Conservation (phyloP, 1,140 invertebrate species). For the Drosophila ambigua region DNA sequence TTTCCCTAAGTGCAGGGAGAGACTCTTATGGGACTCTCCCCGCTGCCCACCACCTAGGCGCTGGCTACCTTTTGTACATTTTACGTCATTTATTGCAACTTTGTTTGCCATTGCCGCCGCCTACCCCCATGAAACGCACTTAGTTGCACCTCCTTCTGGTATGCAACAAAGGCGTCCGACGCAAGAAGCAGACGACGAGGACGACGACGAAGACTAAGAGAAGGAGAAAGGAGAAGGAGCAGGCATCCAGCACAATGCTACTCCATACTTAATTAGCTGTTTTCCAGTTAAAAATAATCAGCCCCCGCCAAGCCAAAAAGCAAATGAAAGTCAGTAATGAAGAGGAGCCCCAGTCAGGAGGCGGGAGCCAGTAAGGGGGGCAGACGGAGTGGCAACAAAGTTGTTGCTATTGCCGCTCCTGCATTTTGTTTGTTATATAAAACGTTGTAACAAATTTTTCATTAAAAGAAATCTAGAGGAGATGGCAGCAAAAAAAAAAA, state of each 20-base stretch:
- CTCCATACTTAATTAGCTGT: constrained; percentile 83
- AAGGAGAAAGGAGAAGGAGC: not conserved
- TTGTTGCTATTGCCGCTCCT: constrained; percentile 66
- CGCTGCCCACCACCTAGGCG: not conserved
- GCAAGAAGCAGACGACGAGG: constrained; percentile 65
- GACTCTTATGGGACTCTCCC: not conserved
- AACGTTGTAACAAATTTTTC: constrained; percentile 79
- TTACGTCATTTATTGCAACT: constrained; percentile 81
- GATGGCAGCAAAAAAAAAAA: constrained; percentile 20
- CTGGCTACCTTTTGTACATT: constrained; percentile 58
- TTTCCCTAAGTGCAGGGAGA: constrained; percentile 10
- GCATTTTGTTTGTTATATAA: constrained; percentile 79
- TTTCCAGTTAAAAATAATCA: constrained; percentile 83
- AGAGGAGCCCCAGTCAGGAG: constrained; percentile 27
- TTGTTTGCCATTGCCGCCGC: constrained; percentile 56
- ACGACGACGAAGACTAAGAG: constrained; percentile 24
- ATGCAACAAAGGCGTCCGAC: constrained; percentile 52
- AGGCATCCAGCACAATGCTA: constrained; percentile 56
- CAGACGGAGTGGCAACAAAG: constrained; percentile 49
- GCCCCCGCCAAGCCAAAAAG: constrained; percentile 75
- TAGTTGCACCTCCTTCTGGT: constrained; percentile 58
- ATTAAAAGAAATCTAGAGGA: constrained; percentile 80
- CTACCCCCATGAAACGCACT: constrained; percentile 46
- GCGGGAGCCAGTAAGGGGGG: too few species aligned
- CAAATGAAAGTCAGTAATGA: constrained; percentile 75